phyloP scores from a whole-genome alignment of 2,113 vertebrate species.

The Leiothrix lutea region DNA sequence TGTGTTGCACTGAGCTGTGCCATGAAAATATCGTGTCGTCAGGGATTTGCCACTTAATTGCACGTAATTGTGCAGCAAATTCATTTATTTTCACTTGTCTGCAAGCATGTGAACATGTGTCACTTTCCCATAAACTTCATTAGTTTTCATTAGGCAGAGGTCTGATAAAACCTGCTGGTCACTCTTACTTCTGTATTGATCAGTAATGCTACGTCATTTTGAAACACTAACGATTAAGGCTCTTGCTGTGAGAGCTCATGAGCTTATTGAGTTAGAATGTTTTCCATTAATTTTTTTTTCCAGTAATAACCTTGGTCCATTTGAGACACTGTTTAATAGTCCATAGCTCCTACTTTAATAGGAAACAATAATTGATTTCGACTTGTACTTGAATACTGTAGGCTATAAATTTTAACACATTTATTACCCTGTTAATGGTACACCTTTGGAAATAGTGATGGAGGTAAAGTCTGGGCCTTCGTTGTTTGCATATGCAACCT shows the following conservation, averaged over 20 bases:
- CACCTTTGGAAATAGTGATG: neutral
- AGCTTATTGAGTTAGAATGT: conserved; percentile 14
- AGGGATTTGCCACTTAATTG: conserved; percentile 6
- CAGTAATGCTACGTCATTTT: conserved; percentile 50
- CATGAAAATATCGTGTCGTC: neutral
- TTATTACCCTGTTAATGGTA: conserved; percentile 3
- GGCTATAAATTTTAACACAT: conserved; percentile 22
- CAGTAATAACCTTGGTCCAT: conserved; percentile 28
- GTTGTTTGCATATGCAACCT: neutral
- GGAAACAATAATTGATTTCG: conserved; percentile 58
- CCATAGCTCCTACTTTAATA: conserved; percentile 38
- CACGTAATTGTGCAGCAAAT: neutral
- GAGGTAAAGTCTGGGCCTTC: neutral
- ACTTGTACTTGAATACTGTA: neutral
- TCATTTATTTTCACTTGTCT: conserved; percentile 4
- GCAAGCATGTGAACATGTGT: neutral
- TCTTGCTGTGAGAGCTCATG: neutral
- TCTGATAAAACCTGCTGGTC: conserved; percentile 20
- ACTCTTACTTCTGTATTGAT: conserved; percentile 33
- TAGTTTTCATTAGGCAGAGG: conserved; percentile 8
- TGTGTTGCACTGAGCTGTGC: neutral
- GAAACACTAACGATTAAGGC: neutral
- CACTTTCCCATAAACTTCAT: conserved; percentile 21
- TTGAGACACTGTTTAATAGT: conserved; percentile 52
- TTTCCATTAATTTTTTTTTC: conserved; percentile 40